Conservation (phyloP, 2,888 invertebrate genomes). For the Tipula vernalis region DNA sequence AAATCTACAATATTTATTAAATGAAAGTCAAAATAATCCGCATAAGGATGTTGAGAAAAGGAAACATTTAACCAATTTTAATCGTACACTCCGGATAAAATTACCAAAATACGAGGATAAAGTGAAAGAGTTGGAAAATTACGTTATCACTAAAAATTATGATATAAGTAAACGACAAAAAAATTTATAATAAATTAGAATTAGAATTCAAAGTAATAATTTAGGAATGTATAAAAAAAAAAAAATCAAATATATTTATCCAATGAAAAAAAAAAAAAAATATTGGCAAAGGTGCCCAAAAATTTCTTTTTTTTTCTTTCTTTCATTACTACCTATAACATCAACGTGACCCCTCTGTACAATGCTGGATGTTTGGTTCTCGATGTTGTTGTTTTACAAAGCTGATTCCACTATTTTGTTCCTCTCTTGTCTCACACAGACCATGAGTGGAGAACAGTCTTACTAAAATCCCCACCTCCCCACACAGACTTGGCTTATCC, state of each 20-base stretch:
- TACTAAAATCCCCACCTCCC: no score
- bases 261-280: constrained; percentile 42
- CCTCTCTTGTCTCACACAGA: no score
- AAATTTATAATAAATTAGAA: constrained; percentile 38
- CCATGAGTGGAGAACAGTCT: no score
- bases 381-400: no score
- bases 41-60: constrained; percentile 23
- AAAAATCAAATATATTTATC: constrained; percentile 55
- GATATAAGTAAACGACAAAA: constrained; percentile 39
- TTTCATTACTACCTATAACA: no score
- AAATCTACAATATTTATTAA: no score
- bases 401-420: no score
- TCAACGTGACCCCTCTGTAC: no score
- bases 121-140: constrained; percentile 45
- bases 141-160: constrained; percentile 40
- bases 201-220: constrained; percentile 45
- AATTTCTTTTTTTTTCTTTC: no score
- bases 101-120: constrained; percentile 49
- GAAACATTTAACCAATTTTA: constrained; percentile 30
- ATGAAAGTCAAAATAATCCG: constrained; percentile 39
- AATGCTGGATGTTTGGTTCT: no score
- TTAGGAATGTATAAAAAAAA: constrained; percentile 45
- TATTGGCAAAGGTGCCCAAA: neutral
- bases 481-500: no score
- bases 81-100: constrained; percentile 37